Base-by-base conservation (phyloP, 2,113 vertebrate species). In the Halcyon senegalensis region DNA sequence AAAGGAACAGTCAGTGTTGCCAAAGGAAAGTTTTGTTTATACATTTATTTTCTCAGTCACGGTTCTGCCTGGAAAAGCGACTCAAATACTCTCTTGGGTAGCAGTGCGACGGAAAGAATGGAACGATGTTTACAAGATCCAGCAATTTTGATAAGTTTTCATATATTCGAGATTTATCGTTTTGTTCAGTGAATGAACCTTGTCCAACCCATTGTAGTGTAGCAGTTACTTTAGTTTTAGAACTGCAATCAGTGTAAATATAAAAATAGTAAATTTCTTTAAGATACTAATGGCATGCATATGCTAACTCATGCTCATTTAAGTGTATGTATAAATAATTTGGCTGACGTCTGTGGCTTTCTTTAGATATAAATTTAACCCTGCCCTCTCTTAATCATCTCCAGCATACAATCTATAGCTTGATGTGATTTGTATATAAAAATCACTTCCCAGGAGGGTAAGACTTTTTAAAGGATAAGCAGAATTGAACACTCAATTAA, bases 341-440 rank as follows among this genome's bases (percentile, higher is more conserved):
- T 92, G 60, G 83, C 82, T 53, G 70, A 94, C 96, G 97, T 97
- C 95, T 98, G 96, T 92, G 94, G 39, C 93, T 96, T 95, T 64
- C 88, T 88, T 90, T 88, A 96, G 93, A 80, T 93, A 72, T 8
- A 80, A 78, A 91, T 94, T 94, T 93, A 97, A 94, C 91, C 80
- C 77, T 96, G 95, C 78, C 74, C 75, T 70, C 88, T 93, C 91
- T 95, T 98, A 98, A 98, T 98, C 97, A 97, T 95, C 92, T 96
- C 96, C 98, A 98, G 97, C 80, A 74, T 74, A 81, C 83, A 73
- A 74, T 94, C 96, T 91, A 43, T 93, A 91, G 93, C 93, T 96
- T 94, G 62, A 62, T 85, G 31, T 97, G 96, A 97, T 98, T 98
- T 98, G 96, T 98, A 51, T 97, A 98, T 91, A 97, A 89, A 98